Evolutionary conservation across 2,113 vertebrate species (phyloP).

Genomic region (Phyllopteryx taeniolatus): DNA sequence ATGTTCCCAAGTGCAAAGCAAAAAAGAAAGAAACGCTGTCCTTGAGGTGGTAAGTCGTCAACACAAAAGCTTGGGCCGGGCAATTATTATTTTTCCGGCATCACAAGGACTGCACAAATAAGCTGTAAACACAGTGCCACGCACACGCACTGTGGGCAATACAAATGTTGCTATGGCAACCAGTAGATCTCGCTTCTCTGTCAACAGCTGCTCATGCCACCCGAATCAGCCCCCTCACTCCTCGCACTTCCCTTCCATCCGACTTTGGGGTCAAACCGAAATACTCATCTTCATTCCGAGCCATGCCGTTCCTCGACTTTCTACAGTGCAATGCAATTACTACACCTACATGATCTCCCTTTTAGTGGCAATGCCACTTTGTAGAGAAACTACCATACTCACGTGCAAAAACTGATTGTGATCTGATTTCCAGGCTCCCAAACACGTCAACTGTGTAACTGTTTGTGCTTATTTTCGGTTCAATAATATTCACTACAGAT

Average conservation of each 20-base stretch:
- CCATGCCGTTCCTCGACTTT: constrained; percentile 18
- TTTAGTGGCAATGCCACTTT: not conserved
- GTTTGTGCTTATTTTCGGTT: too few species aligned
- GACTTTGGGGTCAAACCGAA: constrained; percentile 65
- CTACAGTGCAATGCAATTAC: constrained; percentile 13
- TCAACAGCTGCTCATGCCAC: constrained; percentile 75
- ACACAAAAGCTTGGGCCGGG: constrained; percentile 25
- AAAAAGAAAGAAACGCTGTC: not conserved
- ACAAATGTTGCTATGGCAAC: constrained; percentile 71
- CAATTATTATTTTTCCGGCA: constrained; percentile 32
- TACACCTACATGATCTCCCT: constrained; percentile 19
- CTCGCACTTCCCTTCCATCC: constrained; percentile 58
- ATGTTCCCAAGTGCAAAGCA: constrained; percentile 8
- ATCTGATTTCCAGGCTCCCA: too few species aligned
- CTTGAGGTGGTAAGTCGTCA: constrained; percentile 12
- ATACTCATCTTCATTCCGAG: constrained; percentile 47
- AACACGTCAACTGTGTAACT: too few species aligned
- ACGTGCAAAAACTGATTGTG: too few species aligned
- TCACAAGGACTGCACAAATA: constrained; percentile 55
- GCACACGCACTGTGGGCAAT: constrained; percentile 55
- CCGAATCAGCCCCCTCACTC: constrained; percentile 58
- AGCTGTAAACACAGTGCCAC: constrained; percentile 59
- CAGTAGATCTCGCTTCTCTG: constrained; percentile 60
- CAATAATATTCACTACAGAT: too few species aligned
- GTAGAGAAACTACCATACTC: too few species aligned